Evolutionary conservation across 2,797 vertebrate genomes (phyloP), one percentile per base, ranked within the genome.

Genomic region (Megalops cyprinoides): DNA sequence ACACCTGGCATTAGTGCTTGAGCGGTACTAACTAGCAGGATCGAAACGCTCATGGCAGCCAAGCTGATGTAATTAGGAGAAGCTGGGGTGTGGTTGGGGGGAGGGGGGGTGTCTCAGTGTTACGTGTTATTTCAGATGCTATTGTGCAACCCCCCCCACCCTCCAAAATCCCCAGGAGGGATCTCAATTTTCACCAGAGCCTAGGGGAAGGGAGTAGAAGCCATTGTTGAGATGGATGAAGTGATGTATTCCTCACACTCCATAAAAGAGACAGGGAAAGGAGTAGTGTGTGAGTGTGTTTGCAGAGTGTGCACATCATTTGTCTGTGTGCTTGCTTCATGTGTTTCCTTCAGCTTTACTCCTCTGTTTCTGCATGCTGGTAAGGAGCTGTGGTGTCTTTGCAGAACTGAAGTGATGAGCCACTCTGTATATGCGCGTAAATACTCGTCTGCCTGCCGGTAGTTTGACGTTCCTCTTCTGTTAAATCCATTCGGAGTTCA

Each of bases 81-180:
- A n/a, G n/a, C n/a, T n/a, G n/a, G n/a, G n/a, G n/a, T n/a, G n/a
- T n/a, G n/a, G n/a, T n/a, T n/a, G n/a, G n/a, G n/a, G n/a, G n/a
- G 74, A 74, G 62, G 77, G 62, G 82, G 77, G 79, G n/a, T n/a
- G n/a, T n/a, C 48, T 37, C 48, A 79, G 58, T n/a, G 67, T 60
- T n/a, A 25, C 62, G 60, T 86, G 86, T 74, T 83, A 80, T 76
- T 87, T 81, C 81, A 85, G 84, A 85, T 81, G 82, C 53, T 73
- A 34, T 39, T 49, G 25, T 25, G 3, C 49, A 15, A 56, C 42
- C 44, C 44, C 23, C 1, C 44, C 31, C 14, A 18, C 46, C 76
- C 6, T 60, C 28, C 44, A 31, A 58, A 65, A 77, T 28, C 7
- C 12, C 31, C 62, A 46, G 18, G 28, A 44, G 56, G 55, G 76